These are phyloP conservation scores for Pogonophryne albipinna DNA, from an alignment of 2,797 vertebrate species.

Conservation along the genomic window DNA sequence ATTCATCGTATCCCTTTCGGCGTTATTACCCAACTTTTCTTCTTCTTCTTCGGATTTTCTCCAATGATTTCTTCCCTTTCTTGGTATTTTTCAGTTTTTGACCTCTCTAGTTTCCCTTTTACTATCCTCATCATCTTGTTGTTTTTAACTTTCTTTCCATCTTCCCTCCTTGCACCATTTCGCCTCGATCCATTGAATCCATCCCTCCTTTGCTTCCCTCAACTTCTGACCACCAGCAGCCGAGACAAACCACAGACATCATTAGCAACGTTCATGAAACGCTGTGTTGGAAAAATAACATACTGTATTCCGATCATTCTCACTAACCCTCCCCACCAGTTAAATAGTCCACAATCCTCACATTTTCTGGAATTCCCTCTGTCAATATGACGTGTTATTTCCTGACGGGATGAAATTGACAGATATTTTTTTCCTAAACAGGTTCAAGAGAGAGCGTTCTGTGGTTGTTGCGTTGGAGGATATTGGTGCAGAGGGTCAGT, in stretches of 20 bases:
- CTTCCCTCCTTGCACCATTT: not conserved
- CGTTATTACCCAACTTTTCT: not conserved
- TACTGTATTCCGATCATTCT: not conserved
- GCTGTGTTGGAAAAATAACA: constrained; percentile 54
- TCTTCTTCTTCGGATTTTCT: not conserved
- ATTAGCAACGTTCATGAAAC: constrained; percentile 54
- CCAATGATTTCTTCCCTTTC: not conserved
- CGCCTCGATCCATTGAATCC: constrained; percentile 10
- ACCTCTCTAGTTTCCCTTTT: not conserved
- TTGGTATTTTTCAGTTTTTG: not conserved
- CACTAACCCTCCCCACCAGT: constrained; percentile 17
- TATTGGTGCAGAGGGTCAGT: constrained; percentile 39
- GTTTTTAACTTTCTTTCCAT: constrained; percentile 20
- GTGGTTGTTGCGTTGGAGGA: constrained; percentile 27
- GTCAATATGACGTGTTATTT: constrained; percentile 43
- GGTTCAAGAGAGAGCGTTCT: constrained; percentile 24
- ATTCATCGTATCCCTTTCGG: not conserved
- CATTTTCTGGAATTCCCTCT: constrained; percentile 39
- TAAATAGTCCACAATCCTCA: constrained; percentile 33
- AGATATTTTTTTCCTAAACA: constrained; percentile 45
- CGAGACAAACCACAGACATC: constrained; percentile 61
- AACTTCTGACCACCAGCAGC: constrained; percentile 40
- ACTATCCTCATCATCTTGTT: not conserved
- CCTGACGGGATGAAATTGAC: constrained; percentile 37
- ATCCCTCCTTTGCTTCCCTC: constrained; percentile 15